Evolutionary conservation across 2,113 vertebrate species (phyloP), one percentile per base, ranked within the genome.

Genomic region (Dromiciops gliroides): DNA sequence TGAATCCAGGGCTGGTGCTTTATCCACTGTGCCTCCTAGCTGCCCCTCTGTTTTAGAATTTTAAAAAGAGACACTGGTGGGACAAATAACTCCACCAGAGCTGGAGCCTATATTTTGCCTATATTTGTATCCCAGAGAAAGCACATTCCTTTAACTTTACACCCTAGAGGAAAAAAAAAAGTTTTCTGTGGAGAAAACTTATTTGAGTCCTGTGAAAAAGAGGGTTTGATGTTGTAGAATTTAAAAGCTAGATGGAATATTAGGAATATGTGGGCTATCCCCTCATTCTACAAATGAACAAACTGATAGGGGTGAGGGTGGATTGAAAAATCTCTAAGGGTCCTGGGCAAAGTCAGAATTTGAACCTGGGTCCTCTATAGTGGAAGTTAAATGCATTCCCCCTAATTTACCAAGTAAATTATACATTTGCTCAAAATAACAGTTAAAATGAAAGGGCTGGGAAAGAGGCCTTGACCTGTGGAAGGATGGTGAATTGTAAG

Each of bases 381-480:
- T 83, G n/a, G 19, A n/a, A 83, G 6, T 83, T 83, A 44, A 83
- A 83, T 83, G 2, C 23, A 7, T 2, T 44, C 16, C 37, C 6
- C n/a, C 2, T 44, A 22, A 23, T 83, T 44, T 83, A 52, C 0
- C 37, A n/a, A 48, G 4, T 28, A 96, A 90, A 26, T 93, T 93
- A 93, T n/a, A 50, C 93, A 9, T 44, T 90, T 28, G 67, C 23
- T 25, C 3, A 91, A n/a, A 23, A 50, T 75, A 67, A 90, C 16
- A 96, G 52, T 89, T 88, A 94, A 93, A 91, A 90, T 94, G 48
- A 67, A 89, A 91, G 95, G 93, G 47, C 51, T 52, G 90, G 94
- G 26, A 50, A 24, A 50, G 31, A 91, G n/a, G 90, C 0, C 23
- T 91, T 97, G 56, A 50, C 50, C 92, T n/a, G 22, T 0, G 89